Evolutionary conservation across 1,140 invertebrate genomes (phyloP).

Genomic region (Drosophila ogumai): DNA sequence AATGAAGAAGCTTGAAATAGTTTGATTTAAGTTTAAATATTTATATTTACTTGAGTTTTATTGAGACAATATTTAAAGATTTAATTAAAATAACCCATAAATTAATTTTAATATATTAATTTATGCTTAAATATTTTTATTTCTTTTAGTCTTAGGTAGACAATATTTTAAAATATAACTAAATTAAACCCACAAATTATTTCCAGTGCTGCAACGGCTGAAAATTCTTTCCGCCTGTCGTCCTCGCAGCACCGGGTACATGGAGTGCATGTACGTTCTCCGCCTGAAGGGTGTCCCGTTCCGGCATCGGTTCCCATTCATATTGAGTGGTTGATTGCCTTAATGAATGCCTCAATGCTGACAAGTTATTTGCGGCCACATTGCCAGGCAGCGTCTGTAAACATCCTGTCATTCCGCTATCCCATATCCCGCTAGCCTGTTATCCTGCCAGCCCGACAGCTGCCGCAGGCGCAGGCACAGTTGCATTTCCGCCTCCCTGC

Average conservation of each 20-base stretch:
- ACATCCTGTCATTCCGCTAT: slow-evolving; percentile 21
- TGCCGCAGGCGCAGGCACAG: slow-evolving; percentile 27
- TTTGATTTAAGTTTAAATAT: background rate
- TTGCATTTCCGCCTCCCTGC: slow-evolving; percentile 22
- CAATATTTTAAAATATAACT: background rate
- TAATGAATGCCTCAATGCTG: slow-evolving; percentile 68
- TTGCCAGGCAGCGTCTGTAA: slow-evolving; percentile 35
- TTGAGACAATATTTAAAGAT: too few species aligned
- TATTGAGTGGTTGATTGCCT: slow-evolving; percentile 63
- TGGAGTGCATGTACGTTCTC: background rate
- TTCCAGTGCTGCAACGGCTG: slow-evolving; percentile 39
- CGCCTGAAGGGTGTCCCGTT: slow-evolving; percentile 9
- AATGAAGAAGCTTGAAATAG: background rate
- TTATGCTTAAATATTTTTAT: too few species aligned
- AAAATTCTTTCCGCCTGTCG: slow-evolving; percentile 51
- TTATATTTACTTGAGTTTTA: too few species aligned
- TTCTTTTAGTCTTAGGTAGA: too few species aligned
- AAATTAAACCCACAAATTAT: background rate
- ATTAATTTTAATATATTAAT: too few species aligned
- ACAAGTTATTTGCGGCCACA: slow-evolving; percentile 63
- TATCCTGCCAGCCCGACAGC: slow-evolving; percentile 21
- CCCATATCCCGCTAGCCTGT: slow-evolving; percentile 3
- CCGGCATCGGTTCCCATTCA: slow-evolving; percentile 19
- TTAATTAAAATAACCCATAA: too few species aligned
- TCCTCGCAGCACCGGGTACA: background rate